Evolutionary conservation across 2,113 vertebrate genomes (phyloP).

Genomic region (Carlito syrichta): DNA sequence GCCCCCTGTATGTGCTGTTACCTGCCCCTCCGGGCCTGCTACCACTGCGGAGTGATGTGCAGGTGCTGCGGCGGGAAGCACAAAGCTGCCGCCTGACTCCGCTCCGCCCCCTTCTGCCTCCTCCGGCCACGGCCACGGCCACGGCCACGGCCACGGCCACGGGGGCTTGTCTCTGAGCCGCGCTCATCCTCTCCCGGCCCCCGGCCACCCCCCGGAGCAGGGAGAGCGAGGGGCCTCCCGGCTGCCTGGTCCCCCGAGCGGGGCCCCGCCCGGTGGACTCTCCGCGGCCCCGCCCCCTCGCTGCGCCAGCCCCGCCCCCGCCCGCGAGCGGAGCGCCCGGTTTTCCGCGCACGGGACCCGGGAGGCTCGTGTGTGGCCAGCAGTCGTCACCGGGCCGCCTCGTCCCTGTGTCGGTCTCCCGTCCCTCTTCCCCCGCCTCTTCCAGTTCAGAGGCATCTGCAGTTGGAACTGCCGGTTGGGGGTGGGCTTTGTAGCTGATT

Average conservation of each 20-base stretch:
- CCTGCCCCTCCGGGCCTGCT: constrained; percentile 95
- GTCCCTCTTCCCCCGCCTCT: neutral
- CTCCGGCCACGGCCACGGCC: neutral
- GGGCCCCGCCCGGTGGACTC: neutral
- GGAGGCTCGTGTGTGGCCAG: too few species aligned
- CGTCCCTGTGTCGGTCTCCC: constrained; percentile 83
- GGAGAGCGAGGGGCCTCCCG: neutral
- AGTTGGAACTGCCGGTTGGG: constrained; percentile 76
- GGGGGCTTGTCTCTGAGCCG: neutral
- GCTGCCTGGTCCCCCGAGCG: neutral
- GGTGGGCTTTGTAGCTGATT: constrained; percentile 61
- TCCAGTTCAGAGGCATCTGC: constrained; percentile 82
- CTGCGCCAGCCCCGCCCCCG: neutral
- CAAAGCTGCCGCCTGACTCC: constrained; percentile 91
- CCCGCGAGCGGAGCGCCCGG: too few species aligned
- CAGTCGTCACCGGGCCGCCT: constrained; percentile 84
- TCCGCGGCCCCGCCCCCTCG: neutral
- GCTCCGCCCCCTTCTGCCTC: neutral
- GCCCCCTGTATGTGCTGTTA: constrained; percentile 99
- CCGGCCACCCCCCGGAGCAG: neutral
- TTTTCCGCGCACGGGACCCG: too few species aligned
- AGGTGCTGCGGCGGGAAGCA: constrained; percentile 97
- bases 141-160: neutral
- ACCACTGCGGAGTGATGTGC: constrained; percentile 93
- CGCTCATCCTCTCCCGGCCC: neutral